Conservation (phyloP, 2,797 vertebrate species). For the Linurgus olivaceus region DNA sequence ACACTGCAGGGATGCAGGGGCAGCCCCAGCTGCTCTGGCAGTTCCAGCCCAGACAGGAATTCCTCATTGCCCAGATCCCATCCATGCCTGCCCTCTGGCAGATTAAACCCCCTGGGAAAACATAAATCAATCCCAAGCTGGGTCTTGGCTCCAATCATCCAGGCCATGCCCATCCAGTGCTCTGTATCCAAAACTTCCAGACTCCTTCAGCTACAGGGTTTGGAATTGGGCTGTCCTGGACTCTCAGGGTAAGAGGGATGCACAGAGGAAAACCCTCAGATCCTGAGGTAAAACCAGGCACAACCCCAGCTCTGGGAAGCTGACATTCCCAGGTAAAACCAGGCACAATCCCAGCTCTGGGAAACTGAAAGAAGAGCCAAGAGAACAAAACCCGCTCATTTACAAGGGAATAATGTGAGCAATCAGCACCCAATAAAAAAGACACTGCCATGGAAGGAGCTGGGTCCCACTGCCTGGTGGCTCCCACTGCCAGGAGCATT, state of each 20-base stretch:
- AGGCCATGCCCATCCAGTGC: neutral
- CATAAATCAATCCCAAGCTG: neutral
- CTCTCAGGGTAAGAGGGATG: neutral
- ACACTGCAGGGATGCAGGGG: neutral
- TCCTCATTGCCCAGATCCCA: neutral
- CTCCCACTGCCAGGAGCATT: rapidly evolving
- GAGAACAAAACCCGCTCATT: neutral
- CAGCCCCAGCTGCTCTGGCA: neutral
- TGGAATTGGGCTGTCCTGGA: neutral
- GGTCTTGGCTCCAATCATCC: neutral
- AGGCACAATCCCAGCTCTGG: neutral
- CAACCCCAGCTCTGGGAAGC: too few relatives aligned
- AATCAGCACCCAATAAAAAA: too few relatives aligned
- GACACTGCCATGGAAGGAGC: neutral
- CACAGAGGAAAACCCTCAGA: neutral
- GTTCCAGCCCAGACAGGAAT: rapidly evolving
- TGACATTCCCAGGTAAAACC: too few relatives aligned
- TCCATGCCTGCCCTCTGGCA: rapidly evolving
- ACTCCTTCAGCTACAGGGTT: rapidly evolving
- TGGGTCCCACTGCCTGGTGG: neutral
- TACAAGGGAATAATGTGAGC: neutral
- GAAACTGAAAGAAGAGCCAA: neutral
- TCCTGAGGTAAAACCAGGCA: too few relatives aligned
- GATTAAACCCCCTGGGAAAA: neutral
- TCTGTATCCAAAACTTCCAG: rapidly evolving